A percentile compares a stretch with the other conserved stretches of the same genome.
These are phyloP conservation scores for human DNA, from an alignment of 2,113 vertebrate genomes.

Conservation along the genomic window DNA sequence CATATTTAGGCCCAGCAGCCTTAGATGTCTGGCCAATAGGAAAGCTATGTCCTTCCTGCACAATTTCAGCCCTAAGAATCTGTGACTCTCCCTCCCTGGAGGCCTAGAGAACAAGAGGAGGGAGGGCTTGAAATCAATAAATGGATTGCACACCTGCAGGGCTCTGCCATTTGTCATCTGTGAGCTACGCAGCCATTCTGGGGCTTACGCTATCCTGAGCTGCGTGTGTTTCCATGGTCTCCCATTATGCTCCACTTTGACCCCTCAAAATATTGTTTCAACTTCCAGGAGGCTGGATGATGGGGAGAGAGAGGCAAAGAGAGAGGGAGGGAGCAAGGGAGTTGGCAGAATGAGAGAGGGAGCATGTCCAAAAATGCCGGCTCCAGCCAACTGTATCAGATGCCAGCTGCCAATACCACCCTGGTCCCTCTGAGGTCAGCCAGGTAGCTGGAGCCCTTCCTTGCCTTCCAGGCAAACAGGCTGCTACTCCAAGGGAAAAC, in stretches of 20 bases:
- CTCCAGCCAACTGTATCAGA: too few relatives aligned
- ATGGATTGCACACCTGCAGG: conserved; percentile 68
- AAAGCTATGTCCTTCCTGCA: conserved; percentile 52
- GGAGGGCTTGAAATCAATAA: conserved; percentile 64
- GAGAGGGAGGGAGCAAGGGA: background rate
- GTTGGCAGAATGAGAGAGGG: background rate
- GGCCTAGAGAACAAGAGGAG: conserved; percentile 35
- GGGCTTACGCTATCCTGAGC: background rate
- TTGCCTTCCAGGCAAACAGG: background rate
- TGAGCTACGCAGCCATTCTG: conserved; percentile 44
- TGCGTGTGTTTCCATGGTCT: background rate
- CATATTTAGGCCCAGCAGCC: conserved; percentile 54
- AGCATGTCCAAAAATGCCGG: accelerated
- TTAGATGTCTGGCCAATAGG: conserved; percentile 62
- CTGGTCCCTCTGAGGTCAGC: background rate
- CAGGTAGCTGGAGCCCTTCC: background rate
- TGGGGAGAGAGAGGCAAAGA: background rate
- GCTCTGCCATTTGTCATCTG: conserved; percentile 70
- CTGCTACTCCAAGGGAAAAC: background rate
- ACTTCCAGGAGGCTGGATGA: background rate
- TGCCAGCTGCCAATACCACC: background rate
- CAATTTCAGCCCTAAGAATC: conserved; percentile 60
- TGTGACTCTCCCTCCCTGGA: conserved; percentile 55
- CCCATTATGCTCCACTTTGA: background rate
- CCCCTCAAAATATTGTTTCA: background rate